Percentiles rank a stretch among this genome's conserved stretches.
phyloP scores from a whole-genome alignment of 1,140 invertebrate species.

The Trypoxylus dichotomus region DNA sequence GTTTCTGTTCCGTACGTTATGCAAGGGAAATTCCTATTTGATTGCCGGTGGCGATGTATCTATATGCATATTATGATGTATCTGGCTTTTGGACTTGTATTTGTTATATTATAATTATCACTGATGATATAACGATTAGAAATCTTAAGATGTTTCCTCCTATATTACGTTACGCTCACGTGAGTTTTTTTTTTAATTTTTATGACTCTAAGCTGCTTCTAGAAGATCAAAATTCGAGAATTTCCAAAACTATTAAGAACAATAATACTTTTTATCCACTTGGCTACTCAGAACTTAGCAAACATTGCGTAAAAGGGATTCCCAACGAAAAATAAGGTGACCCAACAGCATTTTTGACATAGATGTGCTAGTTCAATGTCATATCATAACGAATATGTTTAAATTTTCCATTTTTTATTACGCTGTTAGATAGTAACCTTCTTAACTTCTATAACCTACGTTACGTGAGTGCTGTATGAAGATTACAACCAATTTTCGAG shows the following conservation, averaged over 20 bases:
- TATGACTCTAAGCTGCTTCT: background rate
- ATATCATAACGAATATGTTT: background rate
- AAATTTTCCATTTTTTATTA: background rate
- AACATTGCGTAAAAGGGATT: conserved; percentile 11
- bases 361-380: background rate
- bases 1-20: background rate
- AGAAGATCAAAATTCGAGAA: background rate
- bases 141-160: background rate
- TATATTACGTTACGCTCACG: background rate
- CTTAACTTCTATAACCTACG: no score
- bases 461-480: no score
- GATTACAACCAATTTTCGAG: background rate
- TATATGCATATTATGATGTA: no score
- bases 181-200: background rate
- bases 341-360: background rate
- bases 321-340: conserved; percentile 6
- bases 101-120: background rate
- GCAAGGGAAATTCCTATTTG: background rate
- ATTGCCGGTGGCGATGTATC: background rate
- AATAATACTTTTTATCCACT: background rate
- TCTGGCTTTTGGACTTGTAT: background rate
- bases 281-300: background rate
- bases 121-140: background rate
- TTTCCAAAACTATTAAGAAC: background rate
- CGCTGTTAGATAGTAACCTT: background rate